A percentile compares a stretch with the other conserved stretches of the same genome.
Evolutionary conservation across 30 jellyfish, hydroid and myxozoan species (phyloP).

Genomic region (Morbakka virulenta): DNA sequence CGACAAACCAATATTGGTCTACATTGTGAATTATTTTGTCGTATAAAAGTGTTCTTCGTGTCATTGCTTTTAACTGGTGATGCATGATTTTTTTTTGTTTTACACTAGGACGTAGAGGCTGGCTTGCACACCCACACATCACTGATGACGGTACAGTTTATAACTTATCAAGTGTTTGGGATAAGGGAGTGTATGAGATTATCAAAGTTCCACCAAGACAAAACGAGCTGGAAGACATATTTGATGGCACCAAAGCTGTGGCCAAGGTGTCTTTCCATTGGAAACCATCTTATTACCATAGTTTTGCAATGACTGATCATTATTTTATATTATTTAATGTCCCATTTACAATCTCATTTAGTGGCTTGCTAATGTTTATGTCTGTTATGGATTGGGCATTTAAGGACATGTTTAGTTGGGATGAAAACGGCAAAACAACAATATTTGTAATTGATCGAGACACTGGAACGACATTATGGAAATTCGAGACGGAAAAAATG

Average conservation of each 20-base stretch:
- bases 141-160: neutral
- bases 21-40: too few relatives aligned
- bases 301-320: conserved; percentile 3
- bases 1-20: too few relatives aligned
- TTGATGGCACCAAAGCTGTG: neutral
- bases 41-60: too few relatives aligned
- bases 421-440: neutral
- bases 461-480: neutral
- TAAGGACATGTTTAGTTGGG: neutral
- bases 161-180: neutral
- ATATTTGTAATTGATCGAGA: neutral
- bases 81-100: too few relatives aligned
- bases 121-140: conserved; percentile 2
- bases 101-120: neutral
- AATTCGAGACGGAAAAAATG: neutral
- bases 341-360: neutral
- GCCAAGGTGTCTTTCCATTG: neutral
- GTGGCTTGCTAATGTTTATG: neutral
- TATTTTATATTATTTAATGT: neutral
- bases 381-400: neutral
- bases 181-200: neutral
- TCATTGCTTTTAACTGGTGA: too few relatives aligned
- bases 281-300: neutral
- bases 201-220: neutral
- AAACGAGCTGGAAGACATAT: neutral